Percentiles rank a stretch among this genome's conserved stretches.
These are phyloP conservation scores for Hirtodrosophila histrioides DNA, from an alignment of 2,888 invertebrate species.

Conservation along the genomic window DNA sequence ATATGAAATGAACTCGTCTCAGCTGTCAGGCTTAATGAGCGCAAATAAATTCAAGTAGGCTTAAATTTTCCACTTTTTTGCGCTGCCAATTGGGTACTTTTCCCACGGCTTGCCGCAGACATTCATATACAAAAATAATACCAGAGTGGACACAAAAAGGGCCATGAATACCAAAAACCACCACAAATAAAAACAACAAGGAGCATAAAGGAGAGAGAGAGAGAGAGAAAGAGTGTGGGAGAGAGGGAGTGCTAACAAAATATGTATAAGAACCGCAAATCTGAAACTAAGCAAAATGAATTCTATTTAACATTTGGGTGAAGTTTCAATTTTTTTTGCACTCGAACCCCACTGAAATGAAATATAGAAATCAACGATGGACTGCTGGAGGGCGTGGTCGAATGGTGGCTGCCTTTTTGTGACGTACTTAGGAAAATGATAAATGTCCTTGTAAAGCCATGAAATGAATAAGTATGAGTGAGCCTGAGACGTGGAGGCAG, in stretches of 20 bases:
- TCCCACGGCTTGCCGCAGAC: constrained; percentile 41
- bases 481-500: constrained; percentile 5
- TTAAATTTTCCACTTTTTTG: constrained; percentile 68
- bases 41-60: constrained; percentile 78
- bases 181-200: constrained; percentile 12
- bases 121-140: constrained; percentile 68
- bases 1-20: constrained; percentile 65
- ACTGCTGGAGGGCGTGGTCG: constrained; percentile 24
- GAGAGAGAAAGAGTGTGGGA: too few species aligned
- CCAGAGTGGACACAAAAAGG: constrained; percentile 47
- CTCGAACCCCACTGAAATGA: constrained; percentile 25
- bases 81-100: constrained; percentile 46
- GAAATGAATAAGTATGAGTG: constrained; percentile 75
- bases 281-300: constrained; percentile 68
- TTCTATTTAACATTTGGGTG: constrained; percentile 76
- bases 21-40: constrained; percentile 71
- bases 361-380: constrained; percentile 68
- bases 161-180: constrained; percentile 58
- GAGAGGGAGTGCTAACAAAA: constrained; percentile 8
- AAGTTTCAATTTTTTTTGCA: constrained; percentile 51
- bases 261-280: constrained; percentile 57
- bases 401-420: constrained; percentile 59
- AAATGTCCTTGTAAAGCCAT: constrained; percentile 79
- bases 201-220: neutral
- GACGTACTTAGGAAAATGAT: constrained; percentile 75